Conservation (phyloP, 2,113 vertebrate species). For the Diadophis punctatus region DNA sequence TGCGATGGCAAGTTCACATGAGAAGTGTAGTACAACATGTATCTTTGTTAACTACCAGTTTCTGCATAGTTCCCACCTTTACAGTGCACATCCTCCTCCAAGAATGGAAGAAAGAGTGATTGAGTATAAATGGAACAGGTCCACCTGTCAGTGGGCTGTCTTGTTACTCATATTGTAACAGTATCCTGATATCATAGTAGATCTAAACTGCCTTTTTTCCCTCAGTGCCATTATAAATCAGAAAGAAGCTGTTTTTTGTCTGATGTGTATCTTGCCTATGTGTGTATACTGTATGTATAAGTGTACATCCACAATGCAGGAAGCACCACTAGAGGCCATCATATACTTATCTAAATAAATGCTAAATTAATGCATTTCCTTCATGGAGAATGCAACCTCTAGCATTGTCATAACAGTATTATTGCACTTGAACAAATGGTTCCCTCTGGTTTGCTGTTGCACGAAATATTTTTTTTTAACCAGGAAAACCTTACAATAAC, state of each 20-base stretch:
- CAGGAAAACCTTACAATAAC: neutral
- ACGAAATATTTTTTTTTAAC: neutral
- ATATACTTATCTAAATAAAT: conserved; percentile 42
- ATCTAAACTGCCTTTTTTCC: conserved; percentile 16
- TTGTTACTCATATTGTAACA: conserved; percentile 42
- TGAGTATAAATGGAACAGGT: neutral
- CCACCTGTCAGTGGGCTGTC: conserved; percentile 47
- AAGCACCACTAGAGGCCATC: conserved; percentile 47
- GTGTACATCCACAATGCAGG: neutral
- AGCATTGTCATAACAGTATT: neutral
- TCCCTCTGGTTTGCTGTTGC: neutral
- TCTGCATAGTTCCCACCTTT: neutral
- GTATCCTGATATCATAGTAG: conserved; percentile 18
- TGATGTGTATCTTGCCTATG: neutral
- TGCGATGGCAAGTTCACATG: neutral
- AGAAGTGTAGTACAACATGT: neutral
- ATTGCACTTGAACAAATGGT: neutral
- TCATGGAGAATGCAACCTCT: neutral
- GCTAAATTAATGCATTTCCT: conserved; percentile 12
- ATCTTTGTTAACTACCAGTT: conserved; percentile 33
- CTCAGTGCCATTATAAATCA: conserved; percentile 29
- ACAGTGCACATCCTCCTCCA: fast-evolving
- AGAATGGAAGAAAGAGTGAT: neutral
- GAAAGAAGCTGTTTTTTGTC: conserved; percentile 14
- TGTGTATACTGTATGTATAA: neutral